Base-by-base conservation (phyloP, 2,888 invertebrate species). In the Ctenicera cuprea region DNA sequence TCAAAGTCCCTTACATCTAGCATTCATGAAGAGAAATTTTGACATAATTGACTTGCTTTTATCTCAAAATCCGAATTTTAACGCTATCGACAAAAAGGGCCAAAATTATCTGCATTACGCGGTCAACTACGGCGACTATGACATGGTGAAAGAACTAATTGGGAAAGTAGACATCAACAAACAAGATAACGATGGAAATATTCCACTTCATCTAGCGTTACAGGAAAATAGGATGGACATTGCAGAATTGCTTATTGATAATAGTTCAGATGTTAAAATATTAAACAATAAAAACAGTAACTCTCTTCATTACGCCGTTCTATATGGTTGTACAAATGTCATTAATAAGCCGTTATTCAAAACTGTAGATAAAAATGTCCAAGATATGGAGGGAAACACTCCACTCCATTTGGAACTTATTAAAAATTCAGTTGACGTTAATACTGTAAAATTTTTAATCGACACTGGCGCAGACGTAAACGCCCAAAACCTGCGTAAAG, bases 101-200 rank as follows among this genome's bases (percentile, higher is more conserved):
- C 41, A 41, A 14, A 41, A 14, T 41, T n/a, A 1, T 41, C n/a
- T 50, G 1, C 50, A 50, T 22, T 50, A 22, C 18, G 50, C 22
- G 12, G 22, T 12, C 11, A 9, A 0, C 2, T 20, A 12, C 4
- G n/a, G 12, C 12, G 2, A 50, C 12, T 11, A 11, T 3, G 12
- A 50, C 8, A 11, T 22, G 2, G 11, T 50, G 1, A 5, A 50
- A 1, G 11, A 22, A 12, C 11, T 50, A 11, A 20, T 50, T 11
- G 18, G 22, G 0, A 50, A 20, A 11, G 22, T 20, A 1, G 22
- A 50, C 3, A 22, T 50, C 1, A 22, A 50, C 12, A 20, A 12
- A 50, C 50, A 50, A 50, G 22, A 50, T 12, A 20, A 50, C 3
- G 12, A 50, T 5, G 50, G 50, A 11, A 50, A 50, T 12, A 50